A percentile compares a stretch with the other conserved stretches of the same genome.
These are phyloP conservation scores for Rhagologus leucostigma DNA, from an alignment of 2,113 vertebrate genomes.

Conservation along the genomic window DNA sequence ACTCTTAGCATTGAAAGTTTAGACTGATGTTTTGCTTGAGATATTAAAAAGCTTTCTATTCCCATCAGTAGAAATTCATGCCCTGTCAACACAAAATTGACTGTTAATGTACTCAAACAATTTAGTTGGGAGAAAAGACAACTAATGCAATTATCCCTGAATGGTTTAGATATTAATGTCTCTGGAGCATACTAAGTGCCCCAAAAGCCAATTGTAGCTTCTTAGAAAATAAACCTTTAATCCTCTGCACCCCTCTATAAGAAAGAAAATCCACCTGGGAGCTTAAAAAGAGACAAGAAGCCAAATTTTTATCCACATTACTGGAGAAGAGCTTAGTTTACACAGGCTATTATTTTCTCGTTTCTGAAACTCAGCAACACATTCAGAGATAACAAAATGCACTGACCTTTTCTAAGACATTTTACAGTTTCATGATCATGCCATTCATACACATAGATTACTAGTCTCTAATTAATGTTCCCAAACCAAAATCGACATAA, in stretches of 20 bases:
- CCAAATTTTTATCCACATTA: not conserved
- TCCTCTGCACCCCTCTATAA: not conserved
- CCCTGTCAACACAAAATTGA: conserved; percentile 59
- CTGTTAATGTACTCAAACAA: conserved; percentile 48
- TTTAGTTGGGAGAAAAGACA: conserved; percentile 37
- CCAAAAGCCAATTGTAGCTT: conserved; percentile 28
- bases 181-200: conserved; percentile 21
- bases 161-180: conserved; percentile 29
- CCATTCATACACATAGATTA: not conserved
- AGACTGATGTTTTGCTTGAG: conserved; percentile 25
- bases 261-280: not conserved
- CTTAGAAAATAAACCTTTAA: conserved; percentile 51
- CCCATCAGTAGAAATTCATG: conserved; percentile 34
- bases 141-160: conserved; percentile 43
- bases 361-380: not conserved
- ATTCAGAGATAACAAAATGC: not conserved
- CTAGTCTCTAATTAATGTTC: conserved; percentile 1
- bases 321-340: not conserved
- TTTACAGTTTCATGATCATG: not conserved
- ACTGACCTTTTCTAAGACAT: not conserved
- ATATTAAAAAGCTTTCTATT: conserved; percentile 50
- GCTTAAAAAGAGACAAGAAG: not conserved
- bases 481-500: not conserved
- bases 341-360: not conserved
- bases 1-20: conserved; percentile 7